A percentile compares a stretch with the other conserved stretches of the same genome.
Evolutionary conservation across 1,140 invertebrate genomes (phyloP).

Genomic region (Aphaenogaster ashmeadi): DNA sequence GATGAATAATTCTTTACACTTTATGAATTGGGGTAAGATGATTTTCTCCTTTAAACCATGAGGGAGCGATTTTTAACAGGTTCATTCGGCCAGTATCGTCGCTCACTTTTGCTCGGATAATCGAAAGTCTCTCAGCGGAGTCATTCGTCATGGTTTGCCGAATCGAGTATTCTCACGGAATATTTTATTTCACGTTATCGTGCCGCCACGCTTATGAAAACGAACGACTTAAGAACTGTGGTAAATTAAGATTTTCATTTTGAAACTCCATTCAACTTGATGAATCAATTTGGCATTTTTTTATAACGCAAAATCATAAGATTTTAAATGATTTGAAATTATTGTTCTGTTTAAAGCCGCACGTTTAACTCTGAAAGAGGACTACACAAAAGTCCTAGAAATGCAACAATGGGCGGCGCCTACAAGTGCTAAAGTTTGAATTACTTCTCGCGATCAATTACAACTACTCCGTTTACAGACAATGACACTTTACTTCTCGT

Average conservation of each 20-base stretch:
- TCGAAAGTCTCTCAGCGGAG: neutral
- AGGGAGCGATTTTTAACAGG: neutral
- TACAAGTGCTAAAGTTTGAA: slow-evolving; percentile 6
- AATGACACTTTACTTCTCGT: neutral
- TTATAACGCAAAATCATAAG: slow-evolving; percentile 14
- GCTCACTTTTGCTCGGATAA: neutral
- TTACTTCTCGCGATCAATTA: neutral
- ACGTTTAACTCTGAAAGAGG: slow-evolving; percentile 37
- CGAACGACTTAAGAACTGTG: neutral
- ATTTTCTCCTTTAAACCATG: neutral
- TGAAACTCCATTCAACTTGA: neutral
- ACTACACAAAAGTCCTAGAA: slow-evolving; percentile 16
- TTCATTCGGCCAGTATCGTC: neutral
- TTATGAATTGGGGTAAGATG: neutral
- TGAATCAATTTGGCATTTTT: neutral
- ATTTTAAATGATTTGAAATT: slow-evolving; percentile 61
- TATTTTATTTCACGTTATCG: neutral
- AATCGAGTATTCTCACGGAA: neutral
- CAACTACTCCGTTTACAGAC: neutral
- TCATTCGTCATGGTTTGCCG: slow-evolving; percentile 1
- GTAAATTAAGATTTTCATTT: slow-evolving; percentile 26
- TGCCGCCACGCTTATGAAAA: neutral
- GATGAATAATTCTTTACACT: neutral
- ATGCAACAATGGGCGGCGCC: neutral
- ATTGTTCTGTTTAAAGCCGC: slow-evolving; percentile 11